phyloP scores from a whole-genome alignment of 2,888 invertebrate species.

The Amiota mariae region DNA sequence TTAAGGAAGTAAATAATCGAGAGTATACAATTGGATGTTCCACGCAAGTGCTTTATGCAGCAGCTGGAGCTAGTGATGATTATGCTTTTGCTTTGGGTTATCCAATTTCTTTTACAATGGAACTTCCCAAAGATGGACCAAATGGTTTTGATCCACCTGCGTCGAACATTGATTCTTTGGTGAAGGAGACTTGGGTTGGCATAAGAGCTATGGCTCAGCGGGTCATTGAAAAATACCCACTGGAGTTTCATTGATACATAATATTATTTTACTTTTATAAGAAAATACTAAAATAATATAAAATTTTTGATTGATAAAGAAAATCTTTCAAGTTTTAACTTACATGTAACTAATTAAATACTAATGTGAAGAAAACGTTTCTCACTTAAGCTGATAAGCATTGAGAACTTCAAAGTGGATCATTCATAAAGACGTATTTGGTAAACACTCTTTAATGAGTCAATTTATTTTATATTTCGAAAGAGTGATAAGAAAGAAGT shows the following conservation, averaged over 20 bases:
- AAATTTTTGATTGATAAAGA: conserved; percentile 35
- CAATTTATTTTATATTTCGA: too few relatives aligned
- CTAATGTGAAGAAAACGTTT: neutral
- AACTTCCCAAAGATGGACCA: conserved; percentile 76
- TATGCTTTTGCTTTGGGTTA: conserved; percentile 75
- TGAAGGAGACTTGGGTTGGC: conserved; percentile 76
- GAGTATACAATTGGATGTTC: conserved; percentile 67
- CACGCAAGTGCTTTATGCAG: conserved; percentile 72
- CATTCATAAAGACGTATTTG: too few relatives aligned
- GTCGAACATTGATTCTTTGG: conserved; percentile 75
- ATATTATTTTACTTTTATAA: conserved; percentile 27
- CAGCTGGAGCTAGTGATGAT: conserved; percentile 78
- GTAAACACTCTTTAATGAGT: too few relatives aligned
- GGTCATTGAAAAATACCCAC: conserved; percentile 54
- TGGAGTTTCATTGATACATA: conserved; percentile 32
- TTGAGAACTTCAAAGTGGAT: too few relatives aligned
- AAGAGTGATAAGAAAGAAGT: too few relatives aligned
- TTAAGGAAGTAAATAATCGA: conserved; percentile 62
- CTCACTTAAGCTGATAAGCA: too few relatives aligned
- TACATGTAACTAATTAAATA: conserved; percentile 44
- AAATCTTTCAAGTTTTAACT: too few relatives aligned
- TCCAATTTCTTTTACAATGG: conserved; percentile 74
- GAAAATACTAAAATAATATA: conserved; percentile 34
- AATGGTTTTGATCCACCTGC: conserved; percentile 76
- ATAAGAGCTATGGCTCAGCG: conserved; percentile 64